These are phyloP conservation scores for Myxocyprinus asiaticus DNA, from an alignment of 2,113 vertebrate species.

Conservation along the genomic window DNA sequence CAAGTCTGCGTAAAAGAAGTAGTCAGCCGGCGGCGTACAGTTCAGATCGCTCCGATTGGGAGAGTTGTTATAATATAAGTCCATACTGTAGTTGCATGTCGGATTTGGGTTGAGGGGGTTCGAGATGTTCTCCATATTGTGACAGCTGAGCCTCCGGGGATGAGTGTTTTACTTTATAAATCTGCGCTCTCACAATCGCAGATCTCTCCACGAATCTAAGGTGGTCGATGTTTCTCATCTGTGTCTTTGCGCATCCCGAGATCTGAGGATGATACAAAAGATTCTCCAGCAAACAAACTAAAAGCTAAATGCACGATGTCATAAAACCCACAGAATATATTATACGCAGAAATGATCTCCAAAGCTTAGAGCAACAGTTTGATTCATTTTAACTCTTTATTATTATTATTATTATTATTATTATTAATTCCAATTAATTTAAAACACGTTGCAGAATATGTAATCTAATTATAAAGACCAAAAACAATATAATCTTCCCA, in stretches of 20 bases:
- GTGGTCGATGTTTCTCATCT: conserved; percentile 6
- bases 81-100: conserved; percentile 67
- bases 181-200: background rate
- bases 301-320: background rate
- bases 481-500: background rate
- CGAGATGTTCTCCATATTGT: conserved; percentile 72
- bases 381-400: background rate
- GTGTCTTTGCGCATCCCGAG: conserved; percentile 38
- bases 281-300: conserved; percentile 5
- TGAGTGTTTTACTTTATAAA: conserved; percentile 23
- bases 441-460: background rate
- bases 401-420: too few species aligned
- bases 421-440: too few species aligned
- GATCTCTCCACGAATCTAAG: conserved; percentile 8
- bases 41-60: conserved; percentile 62
- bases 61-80: conserved; percentile 52
- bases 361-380: background rate
- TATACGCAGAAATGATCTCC: background rate
- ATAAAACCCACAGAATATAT: background rate
- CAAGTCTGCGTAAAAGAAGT: conserved; percentile 74
- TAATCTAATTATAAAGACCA: background rate
- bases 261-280: conserved; percentile 29
- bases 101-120: background rate
- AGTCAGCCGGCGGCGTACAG: conserved; percentile 64
- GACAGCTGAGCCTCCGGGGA: background rate